These are phyloP conservation scores for Desmodus rotundus DNA, from an alignment of 2,113 vertebrate genomes.

Conservation along the genomic window DNA sequence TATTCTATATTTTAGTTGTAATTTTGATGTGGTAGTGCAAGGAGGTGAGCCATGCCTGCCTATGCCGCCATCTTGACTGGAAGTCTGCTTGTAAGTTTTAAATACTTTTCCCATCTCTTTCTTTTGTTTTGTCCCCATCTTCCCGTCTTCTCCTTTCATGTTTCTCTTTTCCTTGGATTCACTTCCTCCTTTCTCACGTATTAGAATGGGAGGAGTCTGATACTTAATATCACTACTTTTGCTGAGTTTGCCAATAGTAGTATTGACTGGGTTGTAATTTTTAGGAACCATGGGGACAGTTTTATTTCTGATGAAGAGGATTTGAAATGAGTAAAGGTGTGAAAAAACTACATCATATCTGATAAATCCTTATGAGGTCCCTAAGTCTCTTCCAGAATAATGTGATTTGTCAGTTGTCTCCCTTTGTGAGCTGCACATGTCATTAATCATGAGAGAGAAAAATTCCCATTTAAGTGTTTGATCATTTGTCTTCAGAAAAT, in stretches of 20 bases:
- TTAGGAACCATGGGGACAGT: conserved; percentile 7
- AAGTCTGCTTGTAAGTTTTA: background rate
- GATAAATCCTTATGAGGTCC: conserved; percentile 38
- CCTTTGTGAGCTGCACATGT: conserved; percentile 31
- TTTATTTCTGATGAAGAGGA: conserved; percentile 50
- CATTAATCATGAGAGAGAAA: conserved; percentile 56
- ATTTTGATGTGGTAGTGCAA: no score
- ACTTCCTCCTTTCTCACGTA: background rate
- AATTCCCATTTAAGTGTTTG: conserved; percentile 55
- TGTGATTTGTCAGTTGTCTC: conserved; percentile 53
- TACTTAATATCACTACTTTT: conserved; percentile 18
- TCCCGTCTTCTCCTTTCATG: background rate
- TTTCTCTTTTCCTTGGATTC: background rate
- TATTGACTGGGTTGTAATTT: conserved; percentile 57
- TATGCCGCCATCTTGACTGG: no score
- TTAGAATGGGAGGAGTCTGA: background rate
- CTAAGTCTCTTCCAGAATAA: conserved; percentile 27
- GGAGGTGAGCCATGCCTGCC: no score
- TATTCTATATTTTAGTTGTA: no score
- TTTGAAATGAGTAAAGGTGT: conserved; percentile 50
- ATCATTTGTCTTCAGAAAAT: conserved; percentile 67
- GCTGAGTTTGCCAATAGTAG: conserved; percentile 29
- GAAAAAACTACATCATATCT: conserved; percentile 19
- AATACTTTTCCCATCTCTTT: background rate
- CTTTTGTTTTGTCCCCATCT: background rate